Percentiles rank a stretch among this genome's conserved stretches.
Conservation (phyloP, 2,797 vertebrate genomes). For the Paguma larvata region DNA sequence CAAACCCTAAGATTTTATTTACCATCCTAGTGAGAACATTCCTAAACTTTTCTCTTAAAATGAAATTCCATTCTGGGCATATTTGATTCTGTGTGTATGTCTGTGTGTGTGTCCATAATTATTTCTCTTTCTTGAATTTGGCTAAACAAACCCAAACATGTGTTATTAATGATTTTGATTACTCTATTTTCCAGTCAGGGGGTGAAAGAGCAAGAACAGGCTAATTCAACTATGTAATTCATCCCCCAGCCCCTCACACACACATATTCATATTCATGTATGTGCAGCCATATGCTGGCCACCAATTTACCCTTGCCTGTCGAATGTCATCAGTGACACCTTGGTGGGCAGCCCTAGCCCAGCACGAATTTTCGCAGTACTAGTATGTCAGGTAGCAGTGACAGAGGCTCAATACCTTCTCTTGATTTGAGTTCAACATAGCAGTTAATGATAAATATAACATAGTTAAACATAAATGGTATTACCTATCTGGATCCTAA, state of each 20-base stretch:
- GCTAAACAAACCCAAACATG: conserved; percentile 13
- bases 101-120: neutral
- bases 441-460: neutral
- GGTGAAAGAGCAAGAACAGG: conserved; percentile 33
- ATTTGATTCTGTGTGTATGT: neutral
- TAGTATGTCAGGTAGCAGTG: neutral
- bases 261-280: neutral
- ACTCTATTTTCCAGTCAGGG: neutral
- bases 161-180: conserved; percentile 8
- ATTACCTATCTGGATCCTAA: conserved; percentile 80
- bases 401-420: neutral
- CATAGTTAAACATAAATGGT: neutral
- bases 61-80: neutral
- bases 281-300: neutral
- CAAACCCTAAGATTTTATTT: neutral
- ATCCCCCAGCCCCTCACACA: neutral
- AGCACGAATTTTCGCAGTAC: neutral
- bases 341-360: neutral
- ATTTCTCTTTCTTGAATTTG: conserved; percentile 13
- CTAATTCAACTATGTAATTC: neutral
- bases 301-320: neutral
- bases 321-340: neutral
- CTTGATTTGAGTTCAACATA: neutral
- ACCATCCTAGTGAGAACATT: neutral
- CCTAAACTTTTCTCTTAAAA: conserved; percentile 48